Percentiles rank a stretch among this genome's conserved stretches.
phyloP scores from a whole-genome alignment of 2,113 vertebrate genomes.

The Sorex fumeus region DNA sequence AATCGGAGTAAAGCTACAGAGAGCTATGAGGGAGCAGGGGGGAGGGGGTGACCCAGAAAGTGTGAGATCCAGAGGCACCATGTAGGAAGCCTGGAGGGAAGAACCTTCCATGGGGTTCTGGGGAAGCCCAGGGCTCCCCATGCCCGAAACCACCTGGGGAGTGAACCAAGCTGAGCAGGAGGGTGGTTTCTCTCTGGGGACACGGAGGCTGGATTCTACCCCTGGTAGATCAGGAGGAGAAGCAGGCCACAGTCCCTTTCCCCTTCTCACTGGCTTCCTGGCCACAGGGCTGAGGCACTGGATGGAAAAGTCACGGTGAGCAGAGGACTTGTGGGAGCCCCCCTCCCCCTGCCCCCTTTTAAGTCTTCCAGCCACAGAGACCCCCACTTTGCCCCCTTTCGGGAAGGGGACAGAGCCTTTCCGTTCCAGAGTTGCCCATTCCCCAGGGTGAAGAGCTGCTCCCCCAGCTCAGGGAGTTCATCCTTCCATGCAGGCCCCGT shows the following conservation, averaged over 20 bases:
- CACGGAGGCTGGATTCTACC: neutral
- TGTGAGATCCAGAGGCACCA: neutral
- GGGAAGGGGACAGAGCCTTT: neutral
- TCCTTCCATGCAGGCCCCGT: neutral
- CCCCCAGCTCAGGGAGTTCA: neutral
- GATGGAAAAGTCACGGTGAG: neutral
- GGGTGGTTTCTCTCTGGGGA: neutral
- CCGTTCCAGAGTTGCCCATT: neutral
- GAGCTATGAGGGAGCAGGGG: neutral
- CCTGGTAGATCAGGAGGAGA: neutral
- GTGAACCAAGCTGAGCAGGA: too few species aligned
- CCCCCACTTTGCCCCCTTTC: neutral
- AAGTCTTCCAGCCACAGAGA: slow-evolving; percentile 1
- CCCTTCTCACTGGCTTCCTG: neutral
- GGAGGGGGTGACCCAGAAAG: neutral
- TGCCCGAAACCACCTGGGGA: too few species aligned
- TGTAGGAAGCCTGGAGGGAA: neutral
- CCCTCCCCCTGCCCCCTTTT: slow-evolving; percentile 22
- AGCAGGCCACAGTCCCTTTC: neutral
- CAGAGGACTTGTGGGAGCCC: neutral
- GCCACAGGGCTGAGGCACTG: neutral
- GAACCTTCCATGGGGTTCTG: neutral
- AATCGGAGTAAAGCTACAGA: neutral
- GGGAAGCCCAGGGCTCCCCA: too few species aligned
- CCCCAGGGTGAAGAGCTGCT: neutral